Base-by-base conservation (phyloP, 2,888 invertebrate species). In the Apamea sordens region DNA sequence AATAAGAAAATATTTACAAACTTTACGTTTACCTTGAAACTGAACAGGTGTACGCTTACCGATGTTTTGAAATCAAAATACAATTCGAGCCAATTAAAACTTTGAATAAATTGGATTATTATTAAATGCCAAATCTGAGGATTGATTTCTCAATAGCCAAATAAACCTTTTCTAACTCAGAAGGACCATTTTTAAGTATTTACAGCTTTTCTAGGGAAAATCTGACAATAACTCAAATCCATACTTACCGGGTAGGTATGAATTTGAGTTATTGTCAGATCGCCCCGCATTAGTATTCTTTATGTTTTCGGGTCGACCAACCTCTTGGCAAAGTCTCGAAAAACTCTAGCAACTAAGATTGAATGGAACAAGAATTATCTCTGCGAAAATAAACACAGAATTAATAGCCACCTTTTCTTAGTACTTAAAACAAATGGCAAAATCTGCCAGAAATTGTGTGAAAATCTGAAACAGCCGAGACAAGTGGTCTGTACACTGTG, bases 1-100 rank as follows among this genome's bases (percentile, higher is more conserved):
- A 88, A 88, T 86, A 85, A 85, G 76, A 78, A 72, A 74, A 81
- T 86, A 88, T 88, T 88, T 86, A 86, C 85, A 81, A 87, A 81
- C 75, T 80, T 80, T 64, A 50, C 76, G 36, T 53, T 85, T 64
- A 76, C 74, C 82, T 85, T 76, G 73, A 85, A 87, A 76, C 63
- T 63, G 70, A 85, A 77, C 75, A 74, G 74, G 50, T 77, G 75
- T 70, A 61, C 32, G n/a, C 47, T 63, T 44, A 73, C 76, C 83
- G 74, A n/a, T 71, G 59, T 68, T 79, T 79, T 74, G 44, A 76
- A 71, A 79, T 63, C n/a, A 71, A 85, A 84, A 79, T 73, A 85
- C 67, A 79, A 78, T 63, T 77, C 28, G 15, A 70, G 64, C 53
- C 84, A 79, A 85, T 84, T 84, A 76, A 59, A 84, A 84, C 79